phyloP scores from a whole-genome alignment of 2,797 vertebrate species.

The Amphiprion clarkii region DNA sequence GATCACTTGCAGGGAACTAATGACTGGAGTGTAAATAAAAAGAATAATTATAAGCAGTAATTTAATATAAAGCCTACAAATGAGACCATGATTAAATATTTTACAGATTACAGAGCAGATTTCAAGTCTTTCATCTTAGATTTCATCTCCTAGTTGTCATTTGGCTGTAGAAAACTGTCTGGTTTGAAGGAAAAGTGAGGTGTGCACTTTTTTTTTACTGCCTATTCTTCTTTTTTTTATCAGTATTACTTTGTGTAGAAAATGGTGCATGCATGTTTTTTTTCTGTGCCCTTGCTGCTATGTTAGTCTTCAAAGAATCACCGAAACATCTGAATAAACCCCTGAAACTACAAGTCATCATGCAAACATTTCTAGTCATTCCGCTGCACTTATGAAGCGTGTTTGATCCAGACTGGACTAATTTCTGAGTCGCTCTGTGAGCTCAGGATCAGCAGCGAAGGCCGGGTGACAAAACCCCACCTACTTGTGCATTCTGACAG shows the following conservation, averaged over 20 bases:
- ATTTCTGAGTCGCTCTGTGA: no score
- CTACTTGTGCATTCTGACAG: neutral
- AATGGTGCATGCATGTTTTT: neutral
- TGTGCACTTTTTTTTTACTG: neutral
- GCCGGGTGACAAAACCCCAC: neutral
- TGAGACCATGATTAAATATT: no score
- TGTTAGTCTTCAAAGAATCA: neutral
- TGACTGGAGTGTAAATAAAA: no score
- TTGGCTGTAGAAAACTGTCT: neutral
- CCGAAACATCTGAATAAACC: neutral
- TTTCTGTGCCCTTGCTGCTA: neutral
- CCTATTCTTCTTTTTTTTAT: neutral
- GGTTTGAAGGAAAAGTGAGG: neutral
- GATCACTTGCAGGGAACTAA: no score
- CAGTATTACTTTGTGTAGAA: neutral
- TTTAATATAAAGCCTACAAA: no score
- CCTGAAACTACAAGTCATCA: neutral
- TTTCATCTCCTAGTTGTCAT: no score
- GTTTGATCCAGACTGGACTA: no score
- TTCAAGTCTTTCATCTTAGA: no score
- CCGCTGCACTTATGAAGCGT: neutral
- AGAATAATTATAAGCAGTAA: no score
- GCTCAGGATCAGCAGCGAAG: no score
- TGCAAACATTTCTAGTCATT: neutral
- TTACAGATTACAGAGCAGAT: no score